phyloP scores from a whole-genome alignment of 2,797 vertebrate genomes.

The Alosa sapidissima region DNA sequence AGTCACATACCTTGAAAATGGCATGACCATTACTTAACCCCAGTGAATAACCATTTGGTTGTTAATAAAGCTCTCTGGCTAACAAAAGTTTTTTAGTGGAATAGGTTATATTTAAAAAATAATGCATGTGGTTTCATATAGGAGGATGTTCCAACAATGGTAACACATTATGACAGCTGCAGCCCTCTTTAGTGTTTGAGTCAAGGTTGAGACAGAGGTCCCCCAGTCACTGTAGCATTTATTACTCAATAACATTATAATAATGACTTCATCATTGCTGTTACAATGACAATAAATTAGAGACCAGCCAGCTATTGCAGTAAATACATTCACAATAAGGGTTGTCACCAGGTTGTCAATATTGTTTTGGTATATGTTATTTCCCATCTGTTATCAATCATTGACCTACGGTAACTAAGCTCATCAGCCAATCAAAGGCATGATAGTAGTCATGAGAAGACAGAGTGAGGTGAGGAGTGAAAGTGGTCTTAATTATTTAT shows the following conservation, averaged over 20 bases:
- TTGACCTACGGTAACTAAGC: conserved; percentile 45
- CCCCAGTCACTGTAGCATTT: not conserved
- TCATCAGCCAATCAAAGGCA: conserved; percentile 42
- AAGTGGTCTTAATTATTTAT: conserved; percentile 55
- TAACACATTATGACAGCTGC: too few relatives aligned
- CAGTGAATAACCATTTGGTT: too few relatives aligned
- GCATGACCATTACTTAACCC: not conserved
- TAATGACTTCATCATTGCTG: not conserved
- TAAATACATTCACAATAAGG: not conserved
- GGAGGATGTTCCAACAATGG: not conserved
- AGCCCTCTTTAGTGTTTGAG: not conserved
- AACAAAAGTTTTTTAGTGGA: too few relatives aligned
- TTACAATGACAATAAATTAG: not conserved
- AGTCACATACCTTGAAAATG: too few relatives aligned
- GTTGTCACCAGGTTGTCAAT: conserved; percentile 22
- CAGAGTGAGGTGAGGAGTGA: conserved; percentile 40
- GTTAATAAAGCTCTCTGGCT: too few relatives aligned
- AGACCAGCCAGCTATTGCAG: not conserved
- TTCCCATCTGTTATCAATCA: conserved; percentile 31
- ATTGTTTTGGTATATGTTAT: conserved; percentile 10
- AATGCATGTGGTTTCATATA: too few relatives aligned
- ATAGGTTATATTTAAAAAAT: too few relatives aligned
- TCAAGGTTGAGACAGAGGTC: not conserved
- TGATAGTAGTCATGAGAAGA: conserved; percentile 42
- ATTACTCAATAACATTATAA: not conserved